Evolutionary conservation across 2,888 invertebrate genomes (phyloP), one percentile per base, ranked within the genome.

Genomic region (Agriopis marginaria): DNA sequence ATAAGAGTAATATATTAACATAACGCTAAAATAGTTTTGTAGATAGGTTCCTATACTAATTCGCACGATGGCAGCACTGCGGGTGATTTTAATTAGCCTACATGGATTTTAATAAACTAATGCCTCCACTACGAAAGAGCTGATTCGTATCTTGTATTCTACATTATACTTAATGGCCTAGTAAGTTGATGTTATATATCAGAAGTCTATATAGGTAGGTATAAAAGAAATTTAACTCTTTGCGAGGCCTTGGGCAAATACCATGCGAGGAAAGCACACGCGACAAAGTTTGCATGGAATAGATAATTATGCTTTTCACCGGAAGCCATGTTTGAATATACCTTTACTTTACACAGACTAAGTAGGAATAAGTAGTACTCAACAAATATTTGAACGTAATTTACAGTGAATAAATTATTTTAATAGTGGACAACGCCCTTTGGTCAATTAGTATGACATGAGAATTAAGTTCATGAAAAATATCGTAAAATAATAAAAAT

Each of bases 211-310:
- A 42, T 1, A 5, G 9, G 9, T 32, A 53, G 3, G 65, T 61
- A 58, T 68, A 63, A 66, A 65, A 61, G 62, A 71, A 63, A 72
- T 69, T 68, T 60, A 62, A 73, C 63, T 68, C 70, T 60, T 62
- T 53, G 66, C 62, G 44, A 54, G 71, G 71, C 76, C 70, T 73
- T 74, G 66, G 61, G 44, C 63, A 66, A 63, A 63, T 47, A 55
- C 54, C 63, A 68, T 69, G 66, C 62, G 42, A 54, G 61, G 68
- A 68, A 72, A 44, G 32, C 63, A 64, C 75, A 76, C 76, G 76
- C 76, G 67, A 76, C 74, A 64, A 67, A 50, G 40, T 59, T 73
- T 63, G 71, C 73, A 73, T 75, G 75, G 70, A 75, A 76, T 76
- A 69, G 70, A 75, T 71, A 73, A 75, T 76, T 75, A 69, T 59